A percentile compares a stretch with the other conserved stretches of the same genome.
phyloP scores from a whole-genome alignment of 2,888 invertebrate genomes.

The Petrophora chlorosata region DNA sequence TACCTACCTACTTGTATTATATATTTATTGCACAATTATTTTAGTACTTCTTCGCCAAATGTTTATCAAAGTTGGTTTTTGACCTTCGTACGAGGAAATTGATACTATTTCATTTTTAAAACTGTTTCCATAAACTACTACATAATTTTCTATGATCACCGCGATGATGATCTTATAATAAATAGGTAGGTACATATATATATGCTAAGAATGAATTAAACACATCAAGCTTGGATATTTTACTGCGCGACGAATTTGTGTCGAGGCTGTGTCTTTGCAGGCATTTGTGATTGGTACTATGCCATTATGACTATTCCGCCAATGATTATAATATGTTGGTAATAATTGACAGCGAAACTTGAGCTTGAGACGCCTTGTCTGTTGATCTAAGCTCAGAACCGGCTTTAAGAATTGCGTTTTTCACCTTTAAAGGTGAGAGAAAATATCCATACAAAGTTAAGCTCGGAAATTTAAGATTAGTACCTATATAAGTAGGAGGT shows the following conservation, averaged over 20 bases:
- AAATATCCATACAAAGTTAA: slow-evolving; percentile 1
- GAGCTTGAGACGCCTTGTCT: slow-evolving; percentile 16
- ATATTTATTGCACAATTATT: too few species aligned
- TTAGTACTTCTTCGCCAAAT: too few species aligned
- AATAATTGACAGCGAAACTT: slow-evolving; percentile 29
- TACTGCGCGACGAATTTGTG: slow-evolving; percentile 72
- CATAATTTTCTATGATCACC: not conserved
- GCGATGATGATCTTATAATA: slow-evolving; percentile 4
- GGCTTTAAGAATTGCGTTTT: slow-evolving; percentile 11
- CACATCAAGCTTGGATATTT: slow-evolving; percentile 63
- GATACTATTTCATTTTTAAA: too few species aligned
- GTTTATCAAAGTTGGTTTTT: too few species aligned
- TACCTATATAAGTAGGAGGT: too few species aligned
- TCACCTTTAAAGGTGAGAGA: slow-evolving; percentile 16
- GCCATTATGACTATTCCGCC: slow-evolving; percentile 41
- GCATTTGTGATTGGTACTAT: slow-evolving; percentile 64
- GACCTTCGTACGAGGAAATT: too few species aligned
- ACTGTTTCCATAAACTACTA: too few species aligned
- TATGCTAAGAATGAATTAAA: slow-evolving; percentile 48
- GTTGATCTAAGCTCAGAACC: slow-evolving; percentile 18
- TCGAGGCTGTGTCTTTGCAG: slow-evolving; percentile 71
- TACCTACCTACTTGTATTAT: not conserved
- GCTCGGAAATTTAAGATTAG: too few species aligned
- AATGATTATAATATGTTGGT: slow-evolving; percentile 33
- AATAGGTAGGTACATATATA: slow-evolving; percentile 19